Base-by-base conservation (phyloP, 2,888 invertebrate genomes). In the Drosophila demipolita region DNA sequence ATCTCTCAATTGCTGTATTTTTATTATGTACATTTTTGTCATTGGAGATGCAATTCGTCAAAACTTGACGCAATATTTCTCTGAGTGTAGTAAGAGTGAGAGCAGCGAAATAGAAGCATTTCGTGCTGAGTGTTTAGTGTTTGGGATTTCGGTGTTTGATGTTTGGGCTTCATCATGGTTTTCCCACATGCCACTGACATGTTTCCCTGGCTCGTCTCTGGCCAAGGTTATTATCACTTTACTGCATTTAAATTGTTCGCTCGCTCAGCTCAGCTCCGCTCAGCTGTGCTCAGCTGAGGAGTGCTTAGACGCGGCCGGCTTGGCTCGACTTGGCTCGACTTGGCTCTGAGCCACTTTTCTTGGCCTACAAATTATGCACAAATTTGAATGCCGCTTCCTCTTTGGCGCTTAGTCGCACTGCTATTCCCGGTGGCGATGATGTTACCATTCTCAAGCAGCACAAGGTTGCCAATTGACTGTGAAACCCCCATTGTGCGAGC, bases 311-410 rank as follows among this genome's bases (percentile, higher is more conserved):
- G 11, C 53, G 20, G n/a, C 12, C 5, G 33, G 7, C 49, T 61
- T 50, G 36, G 15, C 23, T 48, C 45, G n/a, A n/a, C n/a, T n/a
- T n/a, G n/a, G n/a, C n/a, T n/a, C n/a, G n/a, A 3, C 15, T 17
- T 2, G 35, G 15, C 55, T 59, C 57, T 76, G 75, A 63, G 71
- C 83, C 63, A 86, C 86, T 88, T 88, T 83, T 86, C 59, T 74
- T 85, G 83, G 66, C 86, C 86, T 72, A 88, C 75, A 86, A 86
- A 86, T 86, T 86, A 86, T 90, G 88, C 86, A 82, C 75, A 87
- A 87, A 76, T 76, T 59, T 64, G 55, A 42, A 68, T 54, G 54
- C 69, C 73, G 59, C 57, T 33, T 48, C 20, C 53, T 54, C 48
- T 36, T 38, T 20, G 26, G 1, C 32, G 15, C 9, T 60, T 45